These are phyloP conservation scores for Tapirus indicus DNA, from an alignment of 2,797 vertebrate species.

Conservation along the genomic window DNA sequence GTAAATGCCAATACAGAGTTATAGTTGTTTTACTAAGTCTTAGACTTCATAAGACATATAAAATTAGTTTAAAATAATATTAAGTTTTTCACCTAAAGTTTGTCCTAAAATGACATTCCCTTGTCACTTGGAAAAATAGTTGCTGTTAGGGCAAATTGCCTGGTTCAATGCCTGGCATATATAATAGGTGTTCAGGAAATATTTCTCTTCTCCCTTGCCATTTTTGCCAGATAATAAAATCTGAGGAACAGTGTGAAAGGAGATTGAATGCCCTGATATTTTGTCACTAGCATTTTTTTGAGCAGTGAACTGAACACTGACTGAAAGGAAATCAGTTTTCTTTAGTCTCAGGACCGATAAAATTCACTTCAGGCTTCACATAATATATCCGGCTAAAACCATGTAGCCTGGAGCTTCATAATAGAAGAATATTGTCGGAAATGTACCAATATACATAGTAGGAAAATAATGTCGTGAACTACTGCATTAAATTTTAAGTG, in stretches of 20 bases:
- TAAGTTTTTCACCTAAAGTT: background rate
- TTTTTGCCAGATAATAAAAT: conserved; percentile 57
- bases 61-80: conserved; percentile 18
- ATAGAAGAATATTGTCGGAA: background rate
- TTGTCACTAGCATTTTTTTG: conserved; percentile 43
- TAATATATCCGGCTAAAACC: background rate
- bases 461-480: background rate
- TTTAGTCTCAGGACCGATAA: background rate
- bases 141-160: background rate
- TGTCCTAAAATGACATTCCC: conserved; percentile 47
- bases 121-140: conserved; percentile 51
- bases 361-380: conserved; percentile 12
- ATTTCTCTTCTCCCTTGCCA: background rate
- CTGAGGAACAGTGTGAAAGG: conserved; percentile 6
- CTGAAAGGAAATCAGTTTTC: conserved; percentile 56
- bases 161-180: background rate
- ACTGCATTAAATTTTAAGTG: conserved; percentile 42
- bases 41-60: conserved; percentile 3
- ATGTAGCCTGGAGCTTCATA: background rate
- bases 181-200: conserved; percentile 24
- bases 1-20: background rate
- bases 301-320: background rate
- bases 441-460: background rate
- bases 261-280: conserved; percentile 8
- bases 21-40: conserved; percentile 25